Percentiles rank a stretch among this genome's conserved stretches.
phyloP scores from a whole-genome alignment of 2,888 invertebrate species.

The Cancer borealis region DNA sequence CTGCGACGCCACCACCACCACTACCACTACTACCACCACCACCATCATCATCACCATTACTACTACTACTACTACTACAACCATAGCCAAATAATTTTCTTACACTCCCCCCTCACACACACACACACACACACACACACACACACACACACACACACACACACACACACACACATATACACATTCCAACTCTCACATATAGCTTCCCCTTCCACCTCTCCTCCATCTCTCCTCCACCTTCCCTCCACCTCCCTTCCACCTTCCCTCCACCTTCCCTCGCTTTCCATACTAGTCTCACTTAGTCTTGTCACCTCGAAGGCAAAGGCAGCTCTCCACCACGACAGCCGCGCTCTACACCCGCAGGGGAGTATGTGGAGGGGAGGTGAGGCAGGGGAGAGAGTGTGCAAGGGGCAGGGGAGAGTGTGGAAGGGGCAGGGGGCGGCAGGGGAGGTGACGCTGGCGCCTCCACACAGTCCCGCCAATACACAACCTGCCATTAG shows the following conservation, averaged over 20 bases:
- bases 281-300: not conserved
- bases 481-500: not conserved
- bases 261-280: not conserved
- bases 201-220: not conserved
- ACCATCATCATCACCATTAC: not conserved
- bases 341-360: not conserved
- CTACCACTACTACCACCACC: not conserved
- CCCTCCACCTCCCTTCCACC: not conserved
- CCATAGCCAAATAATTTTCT: no score
- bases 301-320: not conserved
- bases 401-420: not conserved
- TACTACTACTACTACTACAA: not conserved
- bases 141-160: not conserved
- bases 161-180: not conserved
- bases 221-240: not conserved
- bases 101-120: not conserved
- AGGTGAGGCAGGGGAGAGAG: not conserved
- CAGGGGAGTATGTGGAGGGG: not conserved
- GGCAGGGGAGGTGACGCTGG: not conserved
- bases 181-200: not conserved
- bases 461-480: constrained; percentile 20
- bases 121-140: not conserved
- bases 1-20: not conserved
- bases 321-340: not conserved
- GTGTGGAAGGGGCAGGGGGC: not conserved